Evolutionary conservation across 2,888 invertebrate genomes (phyloP), one percentile per base, ranked within the genome.

Genomic region (Plagodis dolabraria): DNA sequence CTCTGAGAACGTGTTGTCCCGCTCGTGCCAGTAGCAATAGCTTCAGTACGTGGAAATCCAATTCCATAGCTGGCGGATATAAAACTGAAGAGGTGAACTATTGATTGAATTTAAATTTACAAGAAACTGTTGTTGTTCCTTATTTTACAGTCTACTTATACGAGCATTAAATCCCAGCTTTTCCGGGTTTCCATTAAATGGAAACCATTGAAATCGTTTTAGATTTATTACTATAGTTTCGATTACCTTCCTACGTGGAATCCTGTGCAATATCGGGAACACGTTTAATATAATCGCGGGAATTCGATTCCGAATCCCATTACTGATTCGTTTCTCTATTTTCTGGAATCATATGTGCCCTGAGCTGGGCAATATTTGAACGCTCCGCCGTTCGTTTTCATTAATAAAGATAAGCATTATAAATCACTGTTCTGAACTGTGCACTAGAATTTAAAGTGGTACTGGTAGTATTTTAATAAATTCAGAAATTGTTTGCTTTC

Each of bases 221-320:
- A 71, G 72, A 76, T 83, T 83, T 84, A 83, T 77, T 76, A 77
- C 81, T 74, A 69, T 45, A 71, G 77, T 77, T 76, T 75, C 77
- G 66, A 78, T 79, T 79, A 78, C 77, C 69, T 67, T 58, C 67
- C 63, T 66, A 68, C 70, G 69, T 65, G 65, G 70, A 71, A 75
- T 73, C 74, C 71, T 71, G 70, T 63, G 65, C 74, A 68, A 67
- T 80, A 77, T 74, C 69, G 63, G 71, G 74, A 79, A 77, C 71
- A 67, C 65, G 69, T 77, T 77, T 72, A 68, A 68, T 75, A 71
- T 75, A 72, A 69, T 69, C 68, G 68, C 67, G 70, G 67, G 67
- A 64, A 67, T 75, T 76, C 58, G 66, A 67, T 68, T 68, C 57
- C 60, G 58, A 65, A 60, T 65, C 67, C 59, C 61, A 67, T 69